Conservation (phyloP, 2,888 invertebrate species). For the Ichneumon xanthorius region DNA sequence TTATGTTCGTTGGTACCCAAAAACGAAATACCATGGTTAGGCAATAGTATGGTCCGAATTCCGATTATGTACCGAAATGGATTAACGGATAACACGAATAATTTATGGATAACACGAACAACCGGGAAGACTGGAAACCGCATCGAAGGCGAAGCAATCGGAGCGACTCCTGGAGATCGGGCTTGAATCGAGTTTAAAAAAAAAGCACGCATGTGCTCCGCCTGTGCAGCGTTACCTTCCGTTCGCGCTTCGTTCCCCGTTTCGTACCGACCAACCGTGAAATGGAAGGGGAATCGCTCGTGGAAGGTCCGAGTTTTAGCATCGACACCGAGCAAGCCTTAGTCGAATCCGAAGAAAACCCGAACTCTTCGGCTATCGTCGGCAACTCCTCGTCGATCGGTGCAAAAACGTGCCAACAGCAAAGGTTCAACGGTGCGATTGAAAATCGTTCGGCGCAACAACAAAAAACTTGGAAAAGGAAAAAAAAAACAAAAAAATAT, state of each 20-base stretch:
- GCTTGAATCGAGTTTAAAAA: neutral
- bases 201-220: neutral
- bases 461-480: neutral
- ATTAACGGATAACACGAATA: no score
- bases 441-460: neutral
- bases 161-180: neutral
- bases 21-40: no score
- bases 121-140: neutral
- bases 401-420: neutral
- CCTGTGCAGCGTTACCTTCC: neutral
- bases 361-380: constrained; percentile 43
- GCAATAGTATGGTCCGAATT: no score
- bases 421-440: neutral
- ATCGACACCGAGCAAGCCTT: constrained; percentile 17
- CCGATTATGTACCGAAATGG: no score
- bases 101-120: neutral
- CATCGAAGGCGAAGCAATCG: neutral
- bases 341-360: constrained; percentile 42
- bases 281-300: constrained; percentile 29
- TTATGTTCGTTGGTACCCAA: no score
- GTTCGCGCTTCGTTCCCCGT: constrained; percentile 3
- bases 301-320: constrained; percentile 46
- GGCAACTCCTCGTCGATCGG: constrained; percentile 11
- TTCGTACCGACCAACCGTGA: constrained; percentile 10
- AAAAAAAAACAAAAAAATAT: neutral